Evolutionary conservation across 2,888 invertebrate species (phyloP), one percentile per base, ranked within the genome.

Genomic region (Habrosyne pyritoides): DNA sequence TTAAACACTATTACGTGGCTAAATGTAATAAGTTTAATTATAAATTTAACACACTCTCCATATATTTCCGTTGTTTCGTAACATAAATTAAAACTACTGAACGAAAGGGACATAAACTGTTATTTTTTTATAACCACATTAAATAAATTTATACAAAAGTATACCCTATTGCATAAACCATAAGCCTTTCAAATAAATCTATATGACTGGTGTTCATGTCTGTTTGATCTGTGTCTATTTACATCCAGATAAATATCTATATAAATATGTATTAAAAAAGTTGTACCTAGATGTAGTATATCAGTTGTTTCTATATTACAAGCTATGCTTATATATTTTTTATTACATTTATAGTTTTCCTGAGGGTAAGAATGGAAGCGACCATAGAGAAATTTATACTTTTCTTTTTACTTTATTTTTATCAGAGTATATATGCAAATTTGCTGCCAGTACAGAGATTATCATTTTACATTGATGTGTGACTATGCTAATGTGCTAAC

Each of bases 1-100:
- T 64, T 53, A 57, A 54, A 66, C 57, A 69, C 64, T 66, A 71
- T 66, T 36, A 14, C 14, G 14, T 36, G 12, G 61, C 47, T 60
- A 52, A 56, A 53, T 68, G 68, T 71, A 69, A 71, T 55, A 60
- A 60, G 59, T 61, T 63, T 53, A 42, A 57, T 62, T 33, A 54
- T 60, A 56, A 59, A 64, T 60, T 53, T 57, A 69, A 65, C 56
- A 59, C 64, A 59, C 64, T 61, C 56, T 60, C 55, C 61, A 64
- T 62, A 55, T 10, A 48, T 49, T 60, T 58, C 42, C 48, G 59
- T 63, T 62, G 56, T 72, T 69, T 63, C 61, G 53, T 55, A 61
- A 73, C 61, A 54, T 57, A 60, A 46, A n/a, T 14, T 14, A 36
- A 14, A 36, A 36, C n/a, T 14, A 36, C 36, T 36, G n/a, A 14